Conservation (phyloP, 2,888 invertebrate species). For the Coelopa pilipes region DNA sequence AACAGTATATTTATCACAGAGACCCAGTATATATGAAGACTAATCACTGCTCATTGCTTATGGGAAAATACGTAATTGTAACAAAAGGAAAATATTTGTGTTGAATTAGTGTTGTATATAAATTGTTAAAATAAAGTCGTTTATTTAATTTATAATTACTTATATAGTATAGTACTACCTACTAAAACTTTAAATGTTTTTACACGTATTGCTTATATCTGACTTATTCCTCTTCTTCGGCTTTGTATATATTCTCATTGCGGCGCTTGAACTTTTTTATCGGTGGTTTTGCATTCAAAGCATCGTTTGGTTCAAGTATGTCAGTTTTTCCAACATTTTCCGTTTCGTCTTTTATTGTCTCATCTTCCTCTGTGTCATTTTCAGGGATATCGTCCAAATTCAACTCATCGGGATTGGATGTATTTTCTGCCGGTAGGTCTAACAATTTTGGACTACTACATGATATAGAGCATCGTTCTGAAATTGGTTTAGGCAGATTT, state of each 20-base stretch:
- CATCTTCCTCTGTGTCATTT: background rate
- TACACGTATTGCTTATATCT: background rate
- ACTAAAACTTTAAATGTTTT: background rate
- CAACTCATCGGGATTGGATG: background rate
- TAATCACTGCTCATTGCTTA: background rate
- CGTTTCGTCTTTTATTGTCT: background rate
- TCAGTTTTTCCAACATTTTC: background rate
- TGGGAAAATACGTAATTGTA: too few relatives aligned
- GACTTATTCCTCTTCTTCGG: constrained; percentile 42
- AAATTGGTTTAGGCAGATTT: constrained; percentile 54
- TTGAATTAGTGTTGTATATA: constrained; percentile 14
- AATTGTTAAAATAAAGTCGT: constrained; percentile 8
- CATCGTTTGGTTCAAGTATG: background rate
- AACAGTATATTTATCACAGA: background rate
- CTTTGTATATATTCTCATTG: constrained; percentile 62
- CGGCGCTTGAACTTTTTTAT: constrained; percentile 64
- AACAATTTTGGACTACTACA: background rate
- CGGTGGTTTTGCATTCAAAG: constrained; percentile 47
- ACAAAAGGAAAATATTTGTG: constrained; percentile 1
- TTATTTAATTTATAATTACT: constrained; percentile 10
- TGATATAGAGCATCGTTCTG: background rate
- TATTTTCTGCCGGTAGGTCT: background rate
- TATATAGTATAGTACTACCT: background rate
- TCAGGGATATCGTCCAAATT: background rate
- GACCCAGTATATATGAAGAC: background rate